Evolutionary conservation across 2,888 invertebrate genomes (phyloP), one percentile per base, ranked within the genome.

Genomic region (Pristionchus exspectatus): DNA sequence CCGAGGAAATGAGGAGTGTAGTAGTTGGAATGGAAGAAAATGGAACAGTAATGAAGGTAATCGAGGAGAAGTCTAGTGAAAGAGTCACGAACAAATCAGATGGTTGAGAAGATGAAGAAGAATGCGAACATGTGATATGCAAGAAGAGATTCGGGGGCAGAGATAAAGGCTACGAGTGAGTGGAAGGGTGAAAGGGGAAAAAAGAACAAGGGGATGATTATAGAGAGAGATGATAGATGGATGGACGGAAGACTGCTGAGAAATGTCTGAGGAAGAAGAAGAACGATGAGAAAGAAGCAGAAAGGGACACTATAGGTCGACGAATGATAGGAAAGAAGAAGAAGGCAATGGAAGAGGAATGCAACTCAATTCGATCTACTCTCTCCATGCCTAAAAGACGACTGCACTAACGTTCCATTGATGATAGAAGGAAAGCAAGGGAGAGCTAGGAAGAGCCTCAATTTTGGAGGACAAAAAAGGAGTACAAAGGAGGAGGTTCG

Each of bases 241-340:
- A 90, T 88, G 88, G 89, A 88, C 44, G 89, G 86, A 54, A 66
- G 87, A 87, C 87, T 90, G 90, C 89, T 87, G 90, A 83, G 90
- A 89, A 87, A 85, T 86, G 88, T 24, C 18, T 81, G 66, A 69
- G 87, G 91, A 89, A 90, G 89, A 89, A 90, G 90, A 81, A 87
- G 90, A 89, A 77, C 63, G 86, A 30, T 74, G 63, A 54, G 85
- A 77, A 66, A 63, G 63, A 77, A 21, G 87, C 44, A 54, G 72
- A 56, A 59, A 90, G 88, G 88, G 63, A 63, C 50, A 69, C 38
- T 44, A 69, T 44, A 87, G 87, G 38, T 66, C 66, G 66, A 87
- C 16, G 44, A 54, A 85, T 44, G 85, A 56, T 54, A 85, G 87
- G 87, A 87, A 50, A 18, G 85, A 63, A 18, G 87, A 24, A 38